Base-by-base conservation (phyloP, 2,797 vertebrate species). In the Sebastes nivosus region DNA sequence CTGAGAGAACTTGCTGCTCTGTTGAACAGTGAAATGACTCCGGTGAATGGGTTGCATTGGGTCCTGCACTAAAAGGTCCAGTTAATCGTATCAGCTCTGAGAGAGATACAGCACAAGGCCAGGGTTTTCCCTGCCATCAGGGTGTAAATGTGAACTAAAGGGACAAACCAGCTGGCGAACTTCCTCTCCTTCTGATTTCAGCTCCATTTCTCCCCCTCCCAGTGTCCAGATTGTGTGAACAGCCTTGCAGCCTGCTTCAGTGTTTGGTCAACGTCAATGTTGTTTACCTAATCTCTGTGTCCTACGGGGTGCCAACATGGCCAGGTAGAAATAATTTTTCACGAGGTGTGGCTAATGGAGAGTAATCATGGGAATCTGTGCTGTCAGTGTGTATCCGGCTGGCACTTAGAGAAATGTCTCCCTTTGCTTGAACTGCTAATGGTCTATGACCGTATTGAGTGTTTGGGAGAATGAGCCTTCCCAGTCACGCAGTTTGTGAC, bases 1-100 rank as follows among this genome's bases (percentile, higher is more conserved):
- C 88, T 83, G 79, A 87, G 87, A 82, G 90, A 83, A 82, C 82
- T 89, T 89, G 76, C 93, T 95, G 95, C 94, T 95, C 94, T 94
- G 94, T 67, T 95, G 94, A 93, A 93, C 95, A 93, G 93, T 94
- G 93, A 95, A 95, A 95, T 95, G 92, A 93, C 90, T 90, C 82
- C 11, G 29, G 85, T 82, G 88, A 89, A 87, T 77, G 73, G 75
- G 75, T 76, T 88, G 86, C 70, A 67, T 72, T 54, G 74, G 88
- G 80, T 71, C 67, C 77, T 79, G 75, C 78, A 67, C 85, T 90
- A 86, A 91, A 89, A 86, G 83, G 85, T 89, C 86, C 89, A 85
- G 88, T 91, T 93, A 92, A 94, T 91, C 69, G 75, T 75, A 88
- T 92, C 86, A 80, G 72, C 75, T 81, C 79, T 77, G 71, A 83